Percentiles rank a stretch among this genome's conserved stretches.
phyloP scores from a whole-genome alignment of 1,140 invertebrate genomes.

The Dreissena polymorpha region DNA sequence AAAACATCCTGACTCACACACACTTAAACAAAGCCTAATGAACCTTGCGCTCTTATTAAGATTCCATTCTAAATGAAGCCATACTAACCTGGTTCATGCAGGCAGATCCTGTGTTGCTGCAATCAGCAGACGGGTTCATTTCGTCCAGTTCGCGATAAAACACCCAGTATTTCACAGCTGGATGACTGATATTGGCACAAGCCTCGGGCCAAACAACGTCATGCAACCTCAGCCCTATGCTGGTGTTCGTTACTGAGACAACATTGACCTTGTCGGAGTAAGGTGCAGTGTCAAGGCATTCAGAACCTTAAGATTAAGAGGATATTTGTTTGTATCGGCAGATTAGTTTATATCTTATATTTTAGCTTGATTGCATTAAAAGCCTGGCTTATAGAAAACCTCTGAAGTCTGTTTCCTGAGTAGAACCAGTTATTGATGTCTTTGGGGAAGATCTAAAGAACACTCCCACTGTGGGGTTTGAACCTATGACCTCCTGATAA shows the following conservation, averaged over 20 bases:
- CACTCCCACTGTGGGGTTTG: no score
- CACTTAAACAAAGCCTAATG: no score
- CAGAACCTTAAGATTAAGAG: constrained; percentile 75
- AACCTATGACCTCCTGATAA: no score
- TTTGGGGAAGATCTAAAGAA: no score
- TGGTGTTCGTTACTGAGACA: constrained; percentile 82
- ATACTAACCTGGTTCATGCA: constrained; percentile 54
- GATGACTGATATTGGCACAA: constrained; percentile 84
- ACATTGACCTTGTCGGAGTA: constrained; percentile 78
- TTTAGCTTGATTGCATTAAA: no score
- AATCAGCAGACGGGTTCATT: constrained; percentile 52
- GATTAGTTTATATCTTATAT: neutral
- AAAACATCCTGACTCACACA: no score
- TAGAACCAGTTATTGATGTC: no score
- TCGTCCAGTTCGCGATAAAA: constrained; percentile 81
- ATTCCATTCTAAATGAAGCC: no score
- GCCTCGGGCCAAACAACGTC: constrained; percentile 80
- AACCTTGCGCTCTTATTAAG: no score
- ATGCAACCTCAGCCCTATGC: constrained; percentile 85
- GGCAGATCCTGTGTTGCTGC: constrained; percentile 17
- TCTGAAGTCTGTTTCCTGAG: no score
- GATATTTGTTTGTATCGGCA: neutral
- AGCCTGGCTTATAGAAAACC: no score
- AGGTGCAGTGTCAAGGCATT: constrained; percentile 85
- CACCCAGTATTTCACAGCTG: constrained; percentile 86